These are phyloP conservation scores for Sminthurides aquaticus DNA, from an alignment of 2,888 invertebrate genomes.

Conservation along the genomic window DNA sequence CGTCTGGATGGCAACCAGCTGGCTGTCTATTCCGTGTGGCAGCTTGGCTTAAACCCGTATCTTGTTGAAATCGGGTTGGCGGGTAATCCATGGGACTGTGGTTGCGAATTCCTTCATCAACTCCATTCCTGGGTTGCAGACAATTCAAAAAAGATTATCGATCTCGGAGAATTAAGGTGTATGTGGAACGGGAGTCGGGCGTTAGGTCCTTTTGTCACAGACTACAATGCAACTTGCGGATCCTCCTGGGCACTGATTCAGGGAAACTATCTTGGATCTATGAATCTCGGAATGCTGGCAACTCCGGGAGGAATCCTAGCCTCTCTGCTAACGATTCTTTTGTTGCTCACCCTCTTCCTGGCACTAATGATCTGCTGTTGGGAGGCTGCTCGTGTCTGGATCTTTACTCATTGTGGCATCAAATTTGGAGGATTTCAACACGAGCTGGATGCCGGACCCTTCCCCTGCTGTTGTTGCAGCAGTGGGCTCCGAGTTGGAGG, in stretches of 20 bases:
- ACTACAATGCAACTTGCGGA: constrained; percentile 39
- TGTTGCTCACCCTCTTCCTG: constrained; percentile 47
- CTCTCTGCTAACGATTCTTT: constrained; percentile 50
- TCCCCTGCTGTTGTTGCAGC: constrained; percentile 16
- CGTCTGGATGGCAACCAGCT: constrained; percentile 68
- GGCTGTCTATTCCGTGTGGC: constrained; percentile 71
- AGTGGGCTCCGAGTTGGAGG: neutral
- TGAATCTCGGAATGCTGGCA: neutral
- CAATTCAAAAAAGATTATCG: constrained; percentile 58
- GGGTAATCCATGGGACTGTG: constrained; percentile 71
- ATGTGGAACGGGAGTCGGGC: constrained; percentile 48
- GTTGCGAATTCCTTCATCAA: constrained; percentile 68
- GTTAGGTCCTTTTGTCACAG: constrained; percentile 33
- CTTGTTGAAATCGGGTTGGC: constrained; percentile 69
- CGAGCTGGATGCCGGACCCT: neutral
- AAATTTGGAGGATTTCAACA: constrained; percentile 52
- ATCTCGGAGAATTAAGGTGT: too few species aligned
- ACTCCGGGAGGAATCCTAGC: constrained; percentile 3
- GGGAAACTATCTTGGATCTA: neutral
- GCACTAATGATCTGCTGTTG: constrained; percentile 60
- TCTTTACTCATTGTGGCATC: constrained; percentile 69
- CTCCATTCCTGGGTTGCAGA: constrained; percentile 68
- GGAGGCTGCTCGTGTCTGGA: constrained; percentile 70
- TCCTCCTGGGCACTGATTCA: constrained; percentile 23
- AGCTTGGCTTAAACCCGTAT: constrained; percentile 60